phyloP scores from a whole-genome alignment of 2,113 vertebrate genomes.

The Odocoileus hemionus region DNA sequence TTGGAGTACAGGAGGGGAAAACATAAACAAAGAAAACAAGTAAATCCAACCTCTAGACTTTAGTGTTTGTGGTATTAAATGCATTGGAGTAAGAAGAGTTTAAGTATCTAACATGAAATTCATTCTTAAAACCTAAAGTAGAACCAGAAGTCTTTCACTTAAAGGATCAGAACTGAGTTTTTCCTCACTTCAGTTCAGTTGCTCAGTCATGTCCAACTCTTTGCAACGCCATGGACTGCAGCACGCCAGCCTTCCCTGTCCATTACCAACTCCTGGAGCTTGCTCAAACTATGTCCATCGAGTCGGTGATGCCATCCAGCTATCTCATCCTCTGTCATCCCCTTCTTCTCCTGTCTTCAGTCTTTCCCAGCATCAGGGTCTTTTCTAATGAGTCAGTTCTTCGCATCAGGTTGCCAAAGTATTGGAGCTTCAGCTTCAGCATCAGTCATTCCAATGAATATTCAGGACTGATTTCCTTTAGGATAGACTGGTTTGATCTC shows the following conservation, averaged over 20 bases:
- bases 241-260: neutral
- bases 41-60: conserved; percentile 8
- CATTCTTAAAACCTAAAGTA: neutral
- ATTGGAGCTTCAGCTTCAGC: neutral
- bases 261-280: neutral
- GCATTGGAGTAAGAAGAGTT: neutral
- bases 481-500: neutral
- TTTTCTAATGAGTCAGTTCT: neutral
- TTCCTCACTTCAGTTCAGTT: neutral
- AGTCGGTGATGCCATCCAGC: neutral
- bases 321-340: neutral
- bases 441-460: neutral
- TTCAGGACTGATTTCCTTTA: neutral
- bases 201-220: neutral
- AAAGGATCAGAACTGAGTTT: neutral
- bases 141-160: neutral
- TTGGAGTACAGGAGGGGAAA: conserved; percentile 26
- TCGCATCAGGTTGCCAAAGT: neutral
- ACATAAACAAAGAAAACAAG: neutral
- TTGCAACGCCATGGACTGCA: neutral
- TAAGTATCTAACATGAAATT: conserved; percentile 14
- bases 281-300: neutral
- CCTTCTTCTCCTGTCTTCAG: neutral
- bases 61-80: neutral
- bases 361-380: neutral